Conservation (phyloP, 1,140 invertebrate genomes). For the Neoseiulus cucumeris region DNA sequence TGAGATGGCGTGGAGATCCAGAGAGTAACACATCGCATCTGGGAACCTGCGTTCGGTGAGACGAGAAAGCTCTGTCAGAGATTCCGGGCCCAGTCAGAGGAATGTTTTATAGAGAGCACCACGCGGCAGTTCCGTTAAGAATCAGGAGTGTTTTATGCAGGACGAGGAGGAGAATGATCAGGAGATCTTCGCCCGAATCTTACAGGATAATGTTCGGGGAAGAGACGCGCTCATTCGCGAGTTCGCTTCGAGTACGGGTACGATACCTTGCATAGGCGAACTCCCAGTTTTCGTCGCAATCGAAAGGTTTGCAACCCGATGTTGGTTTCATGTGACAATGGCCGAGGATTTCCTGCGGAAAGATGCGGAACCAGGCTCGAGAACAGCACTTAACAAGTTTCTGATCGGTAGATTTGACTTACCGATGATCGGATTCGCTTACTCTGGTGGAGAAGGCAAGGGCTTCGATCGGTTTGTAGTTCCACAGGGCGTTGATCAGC, state of each 20-base stretch:
- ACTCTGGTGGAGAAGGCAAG: background rate
- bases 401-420: background rate
- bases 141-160: too few relatives aligned
- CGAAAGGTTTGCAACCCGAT: conserved; percentile 3
- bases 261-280: background rate
- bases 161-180: too few relatives aligned
- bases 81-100: too few relatives aligned
- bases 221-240: too few relatives aligned
- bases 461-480: background rate
- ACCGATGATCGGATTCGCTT: background rate
- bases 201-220: too few relatives aligned
- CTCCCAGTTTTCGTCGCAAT: background rate
- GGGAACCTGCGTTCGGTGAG: background rate
- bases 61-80: too few relatives aligned
- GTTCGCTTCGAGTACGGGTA: too few relatives aligned
- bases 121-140: too few relatives aligned
- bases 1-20: background rate
- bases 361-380: background rate
- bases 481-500: background rate
- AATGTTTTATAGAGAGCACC: too few relatives aligned
- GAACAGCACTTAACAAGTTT: background rate
- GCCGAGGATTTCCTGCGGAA: background rate
- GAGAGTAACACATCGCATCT: conserved; percentile 7
- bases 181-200: too few relatives aligned
- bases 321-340: conserved; percentile 7